Conservation (phyloP, 1,140 invertebrate genomes). For the Drosophila bocki region DNA sequence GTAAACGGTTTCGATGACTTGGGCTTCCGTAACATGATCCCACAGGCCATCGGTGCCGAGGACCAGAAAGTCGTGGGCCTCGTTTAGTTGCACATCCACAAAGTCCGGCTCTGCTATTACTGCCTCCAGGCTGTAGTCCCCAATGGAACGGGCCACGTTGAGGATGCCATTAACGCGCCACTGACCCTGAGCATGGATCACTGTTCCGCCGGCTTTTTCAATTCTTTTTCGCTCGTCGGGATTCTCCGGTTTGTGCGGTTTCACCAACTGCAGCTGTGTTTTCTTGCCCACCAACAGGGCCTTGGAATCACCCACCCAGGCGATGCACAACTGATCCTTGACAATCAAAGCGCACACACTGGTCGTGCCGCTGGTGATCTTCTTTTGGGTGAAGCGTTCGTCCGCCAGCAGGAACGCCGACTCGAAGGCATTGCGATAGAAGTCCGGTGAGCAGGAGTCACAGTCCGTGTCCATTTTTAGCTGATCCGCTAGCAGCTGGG, state of each 20-base stretch:
- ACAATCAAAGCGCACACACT: constrained; percentile 89
- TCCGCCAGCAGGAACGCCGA: constrained; percentile 92
- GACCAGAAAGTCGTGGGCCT: constrained; percentile 95
- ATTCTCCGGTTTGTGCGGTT: constrained; percentile 92
- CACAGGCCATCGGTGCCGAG: constrained; percentile 97
- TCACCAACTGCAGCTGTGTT: constrained; percentile 87
- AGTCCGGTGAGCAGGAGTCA: constrained; percentile 31
- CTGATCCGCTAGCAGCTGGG: constrained; percentile 93
- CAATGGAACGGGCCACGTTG: constrained; percentile 82
- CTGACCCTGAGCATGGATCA: constrained; percentile 75
- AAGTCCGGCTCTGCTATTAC: constrained; percentile 95
- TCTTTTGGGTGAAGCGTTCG: constrained; percentile 91
- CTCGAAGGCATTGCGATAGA: constrained; percentile 88
- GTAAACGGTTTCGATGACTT: constrained; percentile 86
- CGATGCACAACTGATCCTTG: constrained; percentile 90
- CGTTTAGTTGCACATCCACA: constrained; percentile 88
- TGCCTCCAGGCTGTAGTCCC: constrained; percentile 86
- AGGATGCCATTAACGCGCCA: constrained; percentile 83
- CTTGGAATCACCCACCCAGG: constrained; percentile 97
- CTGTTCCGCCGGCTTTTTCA: constrained; percentile 66
- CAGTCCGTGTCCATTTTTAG: constrained; percentile 82
- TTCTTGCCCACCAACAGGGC: constrained; percentile 91
- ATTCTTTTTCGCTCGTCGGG: constrained; percentile 72
- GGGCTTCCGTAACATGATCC: constrained; percentile 91
- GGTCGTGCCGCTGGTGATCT: constrained; percentile 91